Percentiles rank a stretch among this genome's conserved stretches.
These are phyloP conservation scores for Lerista edwardsae DNA, from an alignment of 2,797 vertebrate species.

Conservation along the genomic window DNA sequence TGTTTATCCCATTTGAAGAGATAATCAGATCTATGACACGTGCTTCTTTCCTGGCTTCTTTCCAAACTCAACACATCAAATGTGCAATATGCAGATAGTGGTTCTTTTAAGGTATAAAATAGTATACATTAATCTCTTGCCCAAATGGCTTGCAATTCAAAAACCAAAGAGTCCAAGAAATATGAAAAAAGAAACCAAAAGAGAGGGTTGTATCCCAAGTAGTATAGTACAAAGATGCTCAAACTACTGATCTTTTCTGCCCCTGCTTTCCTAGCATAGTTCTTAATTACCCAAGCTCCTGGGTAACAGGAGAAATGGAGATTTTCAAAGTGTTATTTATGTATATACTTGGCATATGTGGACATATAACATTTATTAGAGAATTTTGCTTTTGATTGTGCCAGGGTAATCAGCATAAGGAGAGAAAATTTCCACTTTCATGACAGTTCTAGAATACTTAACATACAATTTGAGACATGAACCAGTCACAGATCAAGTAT, in stretches of 20 bases:
- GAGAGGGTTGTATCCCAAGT: neutral
- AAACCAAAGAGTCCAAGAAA: neutral
- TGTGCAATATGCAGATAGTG: neutral
- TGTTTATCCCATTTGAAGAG: neutral
- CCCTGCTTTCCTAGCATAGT: too few species aligned
- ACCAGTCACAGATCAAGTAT: conserved; percentile 1
- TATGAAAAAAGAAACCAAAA: conserved; percentile 3
- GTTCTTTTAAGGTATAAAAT: neutral
- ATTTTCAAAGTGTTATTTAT: conserved; percentile 7
- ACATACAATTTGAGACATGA: neutral
- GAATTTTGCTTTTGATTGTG: conserved; percentile 10
- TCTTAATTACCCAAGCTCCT: neutral
- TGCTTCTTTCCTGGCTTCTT: neutral
- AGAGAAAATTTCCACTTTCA: neutral
- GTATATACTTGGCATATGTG: neutral
- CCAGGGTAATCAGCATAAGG: neutral
- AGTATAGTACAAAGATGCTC: neutral
- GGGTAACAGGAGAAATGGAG: neutral
- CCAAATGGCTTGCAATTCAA: neutral
- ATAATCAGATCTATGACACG: neutral
- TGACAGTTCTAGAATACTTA: neutral
- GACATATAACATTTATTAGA: neutral
- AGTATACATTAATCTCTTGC: neutral
- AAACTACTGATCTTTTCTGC: too few species aligned
- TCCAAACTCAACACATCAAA: neutral